Evolutionary conservation across 2,888 invertebrate species (phyloP).

Genomic region (Pseudococcus longispinus): DNA sequence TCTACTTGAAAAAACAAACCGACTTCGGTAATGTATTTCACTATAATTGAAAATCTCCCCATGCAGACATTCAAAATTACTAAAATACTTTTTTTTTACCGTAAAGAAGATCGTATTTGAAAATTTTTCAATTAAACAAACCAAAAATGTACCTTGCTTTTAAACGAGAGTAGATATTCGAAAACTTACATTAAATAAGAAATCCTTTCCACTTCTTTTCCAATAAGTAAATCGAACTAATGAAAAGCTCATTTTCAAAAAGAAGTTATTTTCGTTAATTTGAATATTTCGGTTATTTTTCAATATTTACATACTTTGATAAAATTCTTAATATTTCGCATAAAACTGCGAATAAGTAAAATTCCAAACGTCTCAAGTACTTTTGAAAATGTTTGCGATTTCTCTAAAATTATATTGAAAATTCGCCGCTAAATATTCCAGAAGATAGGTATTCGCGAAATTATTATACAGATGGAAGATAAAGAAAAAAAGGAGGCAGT

Average conservation of each 20-base stretch:
- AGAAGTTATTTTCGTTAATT: neutral
- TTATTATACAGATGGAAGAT: neutral
- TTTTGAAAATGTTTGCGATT: neutral
- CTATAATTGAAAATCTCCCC: no score
- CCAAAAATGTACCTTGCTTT: no score
- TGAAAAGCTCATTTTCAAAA: neutral
- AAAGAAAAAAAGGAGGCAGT: neutral
- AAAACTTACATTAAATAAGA: no score
- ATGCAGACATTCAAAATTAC: no score
- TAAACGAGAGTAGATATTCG: no score
- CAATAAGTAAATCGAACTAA: no score
- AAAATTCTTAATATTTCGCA: neutral
- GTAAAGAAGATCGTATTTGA: no score
- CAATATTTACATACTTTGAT: neutral
- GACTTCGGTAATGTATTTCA: no score
- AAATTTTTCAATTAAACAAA: no score
- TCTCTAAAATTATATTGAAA: neutral
- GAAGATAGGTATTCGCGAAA: neutral
- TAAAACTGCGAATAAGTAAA: neutral
- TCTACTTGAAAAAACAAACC: no score
- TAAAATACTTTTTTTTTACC: no score
- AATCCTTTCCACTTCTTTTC: no score
- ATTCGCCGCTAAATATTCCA: neutral
- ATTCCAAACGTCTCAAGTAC: neutral
- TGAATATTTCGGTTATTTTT: constrained; percentile 1